Conservation (phyloP, 2,888 invertebrate species). For the Megamerina dolium region DNA sequence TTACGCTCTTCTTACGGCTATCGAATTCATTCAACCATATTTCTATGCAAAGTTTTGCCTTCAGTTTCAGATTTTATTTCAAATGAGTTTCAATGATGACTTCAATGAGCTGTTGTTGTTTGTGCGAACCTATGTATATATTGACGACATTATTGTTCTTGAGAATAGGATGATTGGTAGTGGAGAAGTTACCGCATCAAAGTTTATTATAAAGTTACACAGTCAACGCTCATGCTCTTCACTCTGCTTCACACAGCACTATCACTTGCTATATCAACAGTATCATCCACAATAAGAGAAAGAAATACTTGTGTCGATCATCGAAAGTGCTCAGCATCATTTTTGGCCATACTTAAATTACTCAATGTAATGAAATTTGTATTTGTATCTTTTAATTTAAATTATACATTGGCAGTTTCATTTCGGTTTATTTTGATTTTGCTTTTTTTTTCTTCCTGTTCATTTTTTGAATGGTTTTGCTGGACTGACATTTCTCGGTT, state of each 20-base stretch:
- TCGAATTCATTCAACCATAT: not conserved
- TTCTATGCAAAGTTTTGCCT: not conserved
- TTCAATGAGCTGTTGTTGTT: constrained; percentile 2
- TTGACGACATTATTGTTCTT: no score
- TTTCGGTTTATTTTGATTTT: not conserved
- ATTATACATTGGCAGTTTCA: not conserved
- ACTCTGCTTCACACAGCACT: no score
- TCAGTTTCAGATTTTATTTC: not conserved
- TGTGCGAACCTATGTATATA: not conserved
- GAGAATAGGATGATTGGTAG: no score
- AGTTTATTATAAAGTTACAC: no score
- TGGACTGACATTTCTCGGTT: no score
- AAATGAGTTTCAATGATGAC: not conserved
- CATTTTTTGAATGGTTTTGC: not conserved
- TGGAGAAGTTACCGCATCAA: no score
- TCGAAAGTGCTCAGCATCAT: no score
- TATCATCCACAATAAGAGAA: no score
- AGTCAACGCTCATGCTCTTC: no score
- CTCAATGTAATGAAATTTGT: constrained; percentile 8
- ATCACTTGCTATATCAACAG: no score
- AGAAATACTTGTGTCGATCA: no score
- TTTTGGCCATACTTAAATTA: constrained; percentile 7
- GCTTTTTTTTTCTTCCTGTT: not conserved
- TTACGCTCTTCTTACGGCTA: not conserved
- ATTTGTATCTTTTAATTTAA: constrained; percentile 10